Percentiles rank a stretch among this genome's conserved stretches.
phyloP scores from a whole-genome alignment of 2,888 invertebrate genomes.

The Steinernema hermaphroditum region DNA sequence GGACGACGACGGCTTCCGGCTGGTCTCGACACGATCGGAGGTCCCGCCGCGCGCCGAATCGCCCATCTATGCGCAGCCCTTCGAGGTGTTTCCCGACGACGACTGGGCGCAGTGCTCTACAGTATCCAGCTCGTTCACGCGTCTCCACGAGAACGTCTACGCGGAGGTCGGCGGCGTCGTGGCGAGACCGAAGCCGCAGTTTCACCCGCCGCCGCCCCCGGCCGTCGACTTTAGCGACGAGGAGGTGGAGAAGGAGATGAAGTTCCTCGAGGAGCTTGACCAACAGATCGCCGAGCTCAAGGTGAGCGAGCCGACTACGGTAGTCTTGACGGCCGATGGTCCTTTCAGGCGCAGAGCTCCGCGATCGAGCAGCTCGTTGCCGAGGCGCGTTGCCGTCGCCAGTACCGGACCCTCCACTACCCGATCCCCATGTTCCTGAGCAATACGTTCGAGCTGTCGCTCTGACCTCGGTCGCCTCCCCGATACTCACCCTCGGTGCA shows the following conservation, averaged over 20 bases:
- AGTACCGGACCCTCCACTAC: conserved; percentile 40
- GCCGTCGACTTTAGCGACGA: conserved; percentile 20
- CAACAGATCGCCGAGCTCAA: conserved; percentile 46
- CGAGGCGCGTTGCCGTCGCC: conserved; percentile 45
- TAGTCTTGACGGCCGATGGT: conserved; percentile 4
- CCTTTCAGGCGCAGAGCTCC: conserved; percentile 40
- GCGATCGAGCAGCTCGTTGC: conserved; percentile 46
- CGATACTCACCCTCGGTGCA: conserved; percentile 23
- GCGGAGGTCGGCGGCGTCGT: conserved; percentile 18
- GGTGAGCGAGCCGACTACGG: conserved; percentile 28
- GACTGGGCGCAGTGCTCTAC: conserved; percentile 22
- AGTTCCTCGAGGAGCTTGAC: conserved; percentile 42
- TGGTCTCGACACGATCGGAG: background rate
- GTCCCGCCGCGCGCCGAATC: conserved; percentile 33
- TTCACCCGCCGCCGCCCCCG: conserved; percentile 24
- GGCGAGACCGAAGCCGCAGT: conserved; percentile 22
- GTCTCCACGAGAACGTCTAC: conserved; percentile 20
- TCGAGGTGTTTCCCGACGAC: conserved; percentile 32
- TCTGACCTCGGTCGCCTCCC: conserved; percentile 34
- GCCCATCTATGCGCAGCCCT: conserved; percentile 42
- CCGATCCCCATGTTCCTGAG: conserved; percentile 47
- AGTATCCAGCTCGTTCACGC: background rate
- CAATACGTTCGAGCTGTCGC: conserved; percentile 42
- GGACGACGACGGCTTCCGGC: conserved; percentile 34
- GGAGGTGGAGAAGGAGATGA: conserved; percentile 29